Percentiles rank a stretch among this genome's conserved stretches.
These are phyloP conservation scores for Marmota flaviventris DNA, from an alignment of 2,113 vertebrate genomes.

Conservation along the genomic window DNA sequence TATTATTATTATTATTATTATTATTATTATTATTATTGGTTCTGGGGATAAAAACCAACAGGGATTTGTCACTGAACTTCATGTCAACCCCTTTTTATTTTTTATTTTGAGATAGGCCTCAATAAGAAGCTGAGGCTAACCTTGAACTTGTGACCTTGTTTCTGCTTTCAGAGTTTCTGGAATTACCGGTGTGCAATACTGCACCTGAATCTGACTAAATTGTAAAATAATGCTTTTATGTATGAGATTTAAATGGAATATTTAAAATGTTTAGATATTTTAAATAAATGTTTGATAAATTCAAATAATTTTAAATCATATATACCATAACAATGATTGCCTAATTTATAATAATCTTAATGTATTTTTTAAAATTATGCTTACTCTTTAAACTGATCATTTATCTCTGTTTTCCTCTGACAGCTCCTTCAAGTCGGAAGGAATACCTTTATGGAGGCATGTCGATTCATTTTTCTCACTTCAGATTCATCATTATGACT, in stretches of 20 bases:
- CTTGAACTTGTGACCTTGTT: too few species aligned
- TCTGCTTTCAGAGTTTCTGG: too few species aligned
- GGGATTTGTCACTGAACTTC: too few species aligned
- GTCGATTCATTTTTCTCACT: constrained; percentile 81
- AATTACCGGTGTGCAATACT: too few species aligned
- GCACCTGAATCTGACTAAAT: neutral
- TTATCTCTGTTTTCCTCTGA: constrained; percentile 81
- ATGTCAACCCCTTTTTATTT: too few species aligned
- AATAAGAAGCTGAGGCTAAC: too few species aligned
- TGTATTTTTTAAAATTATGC: neutral
- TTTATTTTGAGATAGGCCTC: too few species aligned
- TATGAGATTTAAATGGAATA: neutral
- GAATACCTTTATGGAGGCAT: constrained; percentile 84
- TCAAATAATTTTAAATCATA: neutral
- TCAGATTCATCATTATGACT: constrained; percentile 85
- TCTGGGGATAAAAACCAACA: too few species aligned
- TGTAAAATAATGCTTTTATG: neutral
- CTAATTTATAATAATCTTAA: neutral
- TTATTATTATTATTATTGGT: too few species aligned
- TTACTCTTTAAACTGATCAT: constrained; percentile 61
- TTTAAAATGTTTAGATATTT: neutral
- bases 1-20: accelerated
- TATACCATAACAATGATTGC: neutral
- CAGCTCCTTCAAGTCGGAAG: constrained; percentile 87
- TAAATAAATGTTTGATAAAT: constrained; percentile 3